Percentiles rank a stretch among this genome's conserved stretches.
phyloP scores from a whole-genome alignment of 2,888 invertebrate genomes.

The Spialia ferax region DNA sequence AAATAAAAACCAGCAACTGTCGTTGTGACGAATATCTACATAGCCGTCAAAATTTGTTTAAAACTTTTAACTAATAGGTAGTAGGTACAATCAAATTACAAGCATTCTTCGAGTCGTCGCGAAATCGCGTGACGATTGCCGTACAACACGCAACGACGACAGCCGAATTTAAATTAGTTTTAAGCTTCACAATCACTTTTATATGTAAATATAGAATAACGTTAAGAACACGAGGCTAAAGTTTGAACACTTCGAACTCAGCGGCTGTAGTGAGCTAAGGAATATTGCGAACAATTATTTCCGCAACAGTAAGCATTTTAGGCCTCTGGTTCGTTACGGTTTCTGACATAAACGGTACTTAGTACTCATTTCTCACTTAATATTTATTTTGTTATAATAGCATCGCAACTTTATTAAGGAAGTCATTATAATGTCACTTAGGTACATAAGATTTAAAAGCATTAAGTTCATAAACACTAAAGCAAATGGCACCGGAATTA shows the following conservation, averaged over 20 bases:
- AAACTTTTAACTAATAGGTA: slow-evolving; percentile 3
- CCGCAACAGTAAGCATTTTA: slow-evolving; percentile 15
- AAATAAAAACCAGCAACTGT: too few relatives aligned
- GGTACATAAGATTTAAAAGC: background rate
- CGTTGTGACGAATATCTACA: background rate
- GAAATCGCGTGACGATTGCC: slow-evolving; percentile 58
- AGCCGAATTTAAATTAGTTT: slow-evolving; percentile 63
- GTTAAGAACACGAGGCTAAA: slow-evolving; percentile 43
- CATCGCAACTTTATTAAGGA: background rate
- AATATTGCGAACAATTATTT: slow-evolving; percentile 18
- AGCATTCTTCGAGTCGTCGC: slow-evolving; percentile 40
- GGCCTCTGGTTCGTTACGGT: slow-evolving; percentile 23
- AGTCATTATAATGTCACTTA: background rate
- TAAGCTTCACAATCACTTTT: slow-evolving; percentile 56
- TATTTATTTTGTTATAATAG: background rate
- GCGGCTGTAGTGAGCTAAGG: background rate
- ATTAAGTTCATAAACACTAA: background rate
- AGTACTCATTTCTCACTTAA: slow-evolving; percentile 1
- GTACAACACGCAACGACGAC: slow-evolving; percentile 58
- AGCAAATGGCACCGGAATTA: background rate
- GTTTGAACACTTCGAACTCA: background rate
- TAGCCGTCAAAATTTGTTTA: slow-evolving; percentile 16
- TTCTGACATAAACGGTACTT: slow-evolving; percentile 23
- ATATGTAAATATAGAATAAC: slow-evolving; percentile 61
- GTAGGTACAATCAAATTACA: slow-evolving; percentile 11